Evolutionary conservation across 2,888 invertebrate species (phyloP).

Genomic region (Cheilosia variabilis): DNA sequence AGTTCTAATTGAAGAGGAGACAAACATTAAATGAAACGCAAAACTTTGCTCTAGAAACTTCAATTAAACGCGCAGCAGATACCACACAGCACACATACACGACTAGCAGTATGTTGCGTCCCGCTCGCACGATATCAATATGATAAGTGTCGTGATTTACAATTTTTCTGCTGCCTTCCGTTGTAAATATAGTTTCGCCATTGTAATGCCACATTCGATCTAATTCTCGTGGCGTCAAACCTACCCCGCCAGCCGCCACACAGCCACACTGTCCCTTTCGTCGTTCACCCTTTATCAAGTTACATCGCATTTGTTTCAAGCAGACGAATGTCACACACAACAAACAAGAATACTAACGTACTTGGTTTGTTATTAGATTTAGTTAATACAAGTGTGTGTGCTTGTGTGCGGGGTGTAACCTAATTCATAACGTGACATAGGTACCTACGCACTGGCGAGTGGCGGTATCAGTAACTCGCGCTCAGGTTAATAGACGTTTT

Average conservation of each 20-base stretch:
- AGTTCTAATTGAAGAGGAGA: constrained; percentile 35
- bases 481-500: constrained; percentile 66
- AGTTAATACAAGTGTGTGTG: not conserved
- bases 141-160: too few species aligned
- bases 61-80: constrained; percentile 59
- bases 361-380: not conserved
- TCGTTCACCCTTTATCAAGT: not conserved
- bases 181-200: too few species aligned
- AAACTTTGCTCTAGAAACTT: constrained; percentile 62
- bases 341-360: too few species aligned
- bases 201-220: too few species aligned
- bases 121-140: too few species aligned
- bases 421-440: constrained; percentile 28
- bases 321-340: not conserved
- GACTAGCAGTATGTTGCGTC: too few species aligned
- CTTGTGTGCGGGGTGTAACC: constrained; percentile 22
- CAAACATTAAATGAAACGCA: constrained; percentile 57
- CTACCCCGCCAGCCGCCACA: not conserved
- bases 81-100: too few species aligned
- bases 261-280: not conserved
- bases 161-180: too few species aligned
- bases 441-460: not conserved
- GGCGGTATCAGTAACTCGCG: constrained; percentile 25
- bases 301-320: constrained; percentile 12
- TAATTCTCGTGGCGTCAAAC: not conserved